These are phyloP conservation scores for Tupaia tana DNA, from an alignment of 2,113 vertebrate species.

Conservation along the genomic window DNA sequence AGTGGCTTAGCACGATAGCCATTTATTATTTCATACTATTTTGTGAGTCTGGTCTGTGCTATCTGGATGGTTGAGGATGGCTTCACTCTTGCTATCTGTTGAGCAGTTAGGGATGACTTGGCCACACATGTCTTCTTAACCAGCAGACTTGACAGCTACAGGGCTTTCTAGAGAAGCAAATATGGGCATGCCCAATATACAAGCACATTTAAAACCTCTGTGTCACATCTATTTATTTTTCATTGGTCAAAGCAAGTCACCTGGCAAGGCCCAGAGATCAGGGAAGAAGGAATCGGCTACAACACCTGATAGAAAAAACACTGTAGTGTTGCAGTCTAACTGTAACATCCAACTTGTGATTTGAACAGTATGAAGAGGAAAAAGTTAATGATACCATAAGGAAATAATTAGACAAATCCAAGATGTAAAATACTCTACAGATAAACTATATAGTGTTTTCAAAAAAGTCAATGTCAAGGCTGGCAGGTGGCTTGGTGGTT, in stretches of 20 bases:
- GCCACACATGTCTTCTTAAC: neutral
- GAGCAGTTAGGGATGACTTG: neutral
- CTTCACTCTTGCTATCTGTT: neutral
- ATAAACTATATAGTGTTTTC: neutral
- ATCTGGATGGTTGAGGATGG: too few relatives aligned
- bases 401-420: constrained; percentile 6
- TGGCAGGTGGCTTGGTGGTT: too few relatives aligned
- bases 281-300: neutral
- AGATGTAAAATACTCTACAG: neutral
- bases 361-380: neutral
- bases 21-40: neutral
- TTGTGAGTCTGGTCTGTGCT: neutral
- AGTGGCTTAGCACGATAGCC: neutral
- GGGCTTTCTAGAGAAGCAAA: neutral
- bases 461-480: neutral
- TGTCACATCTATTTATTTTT: neutral
- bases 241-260: neutral
- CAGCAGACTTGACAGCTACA: neutral
- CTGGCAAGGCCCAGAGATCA: neutral
- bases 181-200: neutral
- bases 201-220: neutral
- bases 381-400: neutral
- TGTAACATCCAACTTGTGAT: neutral
- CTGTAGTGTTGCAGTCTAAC: neutral
- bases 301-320: neutral